Conservation (phyloP, 1,140 invertebrate species). For the Procambarus clarkii region DNA sequence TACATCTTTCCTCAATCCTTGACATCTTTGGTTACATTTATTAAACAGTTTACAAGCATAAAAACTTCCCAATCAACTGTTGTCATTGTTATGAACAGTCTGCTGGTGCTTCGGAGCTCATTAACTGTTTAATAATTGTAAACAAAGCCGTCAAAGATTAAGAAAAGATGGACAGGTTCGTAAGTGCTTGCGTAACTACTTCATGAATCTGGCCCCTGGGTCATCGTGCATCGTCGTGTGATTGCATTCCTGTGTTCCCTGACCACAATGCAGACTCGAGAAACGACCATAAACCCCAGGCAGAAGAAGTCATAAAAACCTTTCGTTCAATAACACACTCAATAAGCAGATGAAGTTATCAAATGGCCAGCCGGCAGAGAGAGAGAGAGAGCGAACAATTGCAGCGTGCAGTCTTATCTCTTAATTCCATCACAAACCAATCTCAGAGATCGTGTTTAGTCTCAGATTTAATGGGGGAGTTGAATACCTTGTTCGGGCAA, state of each 20-base stretch:
- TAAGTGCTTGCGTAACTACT: too few relatives aligned
- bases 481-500: conserved; percentile 28
- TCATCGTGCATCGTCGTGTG: too few relatives aligned
- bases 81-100: too few relatives aligned
- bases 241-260: background rate
- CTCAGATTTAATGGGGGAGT: conserved; percentile 59
- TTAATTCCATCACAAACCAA: conserved; percentile 66
- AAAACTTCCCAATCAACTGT: too few relatives aligned
- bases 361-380: background rate
- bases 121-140: too few relatives aligned
- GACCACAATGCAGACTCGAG: background rate
- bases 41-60: too few relatives aligned
- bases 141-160: too few relatives aligned
- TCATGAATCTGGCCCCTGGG: too few relatives aligned
- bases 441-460: conserved; percentile 62
- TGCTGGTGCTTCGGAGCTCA: too few relatives aligned
- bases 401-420: conserved; percentile 47
- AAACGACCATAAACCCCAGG: background rate
- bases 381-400: background rate
- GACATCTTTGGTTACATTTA: too few relatives aligned
- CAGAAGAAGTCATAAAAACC: background rate
- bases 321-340: conserved; percentile 29
- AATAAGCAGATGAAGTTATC: conserved; percentile 49
- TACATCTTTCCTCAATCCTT: too few relatives aligned
- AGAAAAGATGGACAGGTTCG: too few relatives aligned